Evolutionary conservation across 2,888 invertebrate genomes (phyloP), one percentile per base, ranked within the genome.

Genomic region (Sicus ferrugineus): DNA sequence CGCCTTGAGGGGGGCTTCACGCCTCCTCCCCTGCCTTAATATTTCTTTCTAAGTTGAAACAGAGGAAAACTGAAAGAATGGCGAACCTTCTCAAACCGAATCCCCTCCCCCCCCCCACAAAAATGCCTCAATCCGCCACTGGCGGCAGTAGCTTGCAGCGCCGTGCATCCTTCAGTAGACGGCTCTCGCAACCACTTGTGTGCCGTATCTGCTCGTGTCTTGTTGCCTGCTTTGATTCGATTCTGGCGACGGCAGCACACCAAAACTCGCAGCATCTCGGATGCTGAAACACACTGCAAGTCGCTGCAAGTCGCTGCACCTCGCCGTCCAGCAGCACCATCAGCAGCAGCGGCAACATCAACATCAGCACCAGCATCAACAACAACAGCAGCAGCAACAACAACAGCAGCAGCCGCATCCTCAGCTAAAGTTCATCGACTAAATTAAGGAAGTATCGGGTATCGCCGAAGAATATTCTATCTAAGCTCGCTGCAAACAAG

Each of bases 401-500:
- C 52, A 23, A 3, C 14, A 9, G 9, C 26, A 42, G 5, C 28
- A 28, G 28, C 54, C 28, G 54, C 42, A 14, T 59, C 11, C 34
- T 34, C 61, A 38, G 14, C 21, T 63, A 28, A 50, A 52, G 50
- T 52, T 64, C 64, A 64, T 64, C 50, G 28, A 21, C 64, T 61
- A 42, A 64, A 64, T 48, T 48, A 64, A 30, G 64, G 48, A 50
- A 52, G 61, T 42, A 64, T 64, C 52, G n/a, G 14, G 54, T 14
- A 54, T 26, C 38, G 61, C 38, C 23, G 23, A 26, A 61, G 64
- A 64, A 64, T 67, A 58, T 67, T 67, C 26, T 28, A 54, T 54
- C 54, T 54, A 28, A n/a, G 23, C 28, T 14, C n/a, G 62, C 16
- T 21, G 48, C 48, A 59, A 67, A 67, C 67, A 48, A 58, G 67